Base-by-base conservation (phyloP, 1,140 invertebrate species). In the Dreissena rostriformis region DNA sequence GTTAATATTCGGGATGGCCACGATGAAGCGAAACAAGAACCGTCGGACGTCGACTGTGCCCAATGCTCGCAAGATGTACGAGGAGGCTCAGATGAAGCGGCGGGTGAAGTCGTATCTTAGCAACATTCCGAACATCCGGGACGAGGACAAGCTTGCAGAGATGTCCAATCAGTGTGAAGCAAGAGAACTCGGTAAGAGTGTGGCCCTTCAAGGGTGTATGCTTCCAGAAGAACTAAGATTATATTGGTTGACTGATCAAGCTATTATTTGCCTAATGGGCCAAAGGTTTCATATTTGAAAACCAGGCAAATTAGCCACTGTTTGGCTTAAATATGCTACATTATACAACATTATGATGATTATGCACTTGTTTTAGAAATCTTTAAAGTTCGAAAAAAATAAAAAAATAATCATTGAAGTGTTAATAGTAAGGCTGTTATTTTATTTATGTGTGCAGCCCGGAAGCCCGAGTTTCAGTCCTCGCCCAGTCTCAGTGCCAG, bases 21-120 rank as follows among this genome's bases (percentile, higher is more conserved):
- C 98, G 0, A 97, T 98, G 4, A 98, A 98, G 91, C 95, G 97
- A 70, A 98, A 98, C 92, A 98, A 98, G 90, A 98, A 97, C 0
- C 70, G 92, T 39, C 86, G 92, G 51, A 89, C 87, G 4, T 96
- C 97, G 0, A 96, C 97, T 11, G 96, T 97, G 0, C 97, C 97
- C 0, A 98, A 99, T 94, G 97, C 97, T 57, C 99, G 99, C 94
- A 99, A 98, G 93, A 99, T 99, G 98, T 99, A 98, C 93, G 98
- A 99, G 94, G 98, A 99, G 95, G 97, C 98, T 29, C 97, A 99
- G 94, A 99, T 99, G 98, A 97, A 98, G 22, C 95, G 98, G 11
- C 94, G 98, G 67, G 98, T 99, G 0, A 99, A 99, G 93, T 97
- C 98, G 0, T 99, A 99, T 94, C 94, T 99, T 51, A 96, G 96